These are phyloP conservation scores for Psittacus erithacus DNA, from an alignment of 2,113 vertebrate species.

Conservation along the genomic window DNA sequence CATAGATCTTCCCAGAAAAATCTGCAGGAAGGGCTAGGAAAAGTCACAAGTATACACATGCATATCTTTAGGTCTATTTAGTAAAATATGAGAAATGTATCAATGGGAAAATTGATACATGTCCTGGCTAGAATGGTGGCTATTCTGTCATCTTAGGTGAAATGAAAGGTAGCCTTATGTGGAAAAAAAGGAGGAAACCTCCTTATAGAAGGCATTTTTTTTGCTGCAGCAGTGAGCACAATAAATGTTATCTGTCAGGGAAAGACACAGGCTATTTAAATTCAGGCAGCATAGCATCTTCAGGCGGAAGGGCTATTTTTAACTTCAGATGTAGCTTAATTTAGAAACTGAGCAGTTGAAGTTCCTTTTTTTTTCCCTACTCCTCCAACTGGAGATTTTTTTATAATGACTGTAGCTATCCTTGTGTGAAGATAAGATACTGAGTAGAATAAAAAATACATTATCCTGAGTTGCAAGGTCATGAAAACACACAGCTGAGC, in stretches of 20 bases:
- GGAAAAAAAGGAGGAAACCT: neutral
- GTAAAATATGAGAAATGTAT: neutral
- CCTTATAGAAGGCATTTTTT: constrained; percentile 16
- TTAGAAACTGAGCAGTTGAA: constrained; percentile 85
- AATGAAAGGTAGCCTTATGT: neutral
- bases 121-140: neutral
- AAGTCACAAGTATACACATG: neutral
- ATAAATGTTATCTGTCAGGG: constrained; percentile 70
- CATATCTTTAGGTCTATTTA: neutral
- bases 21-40: neutral
- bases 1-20: neutral
- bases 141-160: neutral
- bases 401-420: constrained; percentile 58
- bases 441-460: constrained; percentile 45
- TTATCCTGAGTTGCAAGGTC: constrained; percentile 56
- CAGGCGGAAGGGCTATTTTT: constrained; percentile 85
- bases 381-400: constrained; percentile 72
- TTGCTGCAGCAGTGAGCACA: constrained; percentile 47
- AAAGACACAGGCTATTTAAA: constrained; percentile 77
- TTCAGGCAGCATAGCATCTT: constrained; percentile 81
- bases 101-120: neutral
- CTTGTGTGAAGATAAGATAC: constrained; percentile 39
- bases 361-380: constrained; percentile 76
- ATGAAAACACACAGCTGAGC: constrained; percentile 1
- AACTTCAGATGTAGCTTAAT: constrained; percentile 85